phyloP scores from a whole-genome alignment of 2,888 invertebrate species.

The Cyrtodaria siliqua region DNA sequence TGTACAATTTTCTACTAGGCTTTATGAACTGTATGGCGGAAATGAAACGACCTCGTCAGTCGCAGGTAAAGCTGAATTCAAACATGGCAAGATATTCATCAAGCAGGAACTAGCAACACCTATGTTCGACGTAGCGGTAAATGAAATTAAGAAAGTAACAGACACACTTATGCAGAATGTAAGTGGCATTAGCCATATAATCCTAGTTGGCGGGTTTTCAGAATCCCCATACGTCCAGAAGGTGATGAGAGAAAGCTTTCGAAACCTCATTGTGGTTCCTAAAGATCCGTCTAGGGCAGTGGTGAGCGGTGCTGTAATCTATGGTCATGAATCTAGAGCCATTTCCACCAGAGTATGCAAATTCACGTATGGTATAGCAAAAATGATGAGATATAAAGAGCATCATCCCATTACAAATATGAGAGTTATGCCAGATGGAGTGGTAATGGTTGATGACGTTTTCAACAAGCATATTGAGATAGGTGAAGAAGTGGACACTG shows the following conservation, averaged over 20 bases:
- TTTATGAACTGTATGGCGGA: slow-evolving; percentile 15
- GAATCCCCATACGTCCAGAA: slow-evolving; percentile 28
- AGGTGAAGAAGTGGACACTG: slow-evolving; percentile 18
- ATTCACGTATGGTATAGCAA: slow-evolving; percentile 56
- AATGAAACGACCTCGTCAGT: not conserved
- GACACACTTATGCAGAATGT: slow-evolving; percentile 2
- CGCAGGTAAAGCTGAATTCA: slow-evolving; percentile 19
- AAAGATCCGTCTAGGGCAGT: slow-evolving; percentile 47
- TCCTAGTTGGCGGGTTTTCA: slow-evolving; percentile 46
- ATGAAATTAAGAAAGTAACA: slow-evolving; percentile 6
- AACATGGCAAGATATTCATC: slow-evolving; percentile 38
- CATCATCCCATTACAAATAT: slow-evolving; percentile 34
- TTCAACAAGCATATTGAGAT: slow-evolving; percentile 57
- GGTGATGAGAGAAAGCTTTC: slow-evolving; percentile 19
- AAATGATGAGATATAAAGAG: slow-evolving; percentile 37
- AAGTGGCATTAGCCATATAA: slow-evolving; percentile 19
- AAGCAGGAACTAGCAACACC: slow-evolving; percentile 8
- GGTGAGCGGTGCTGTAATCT: slow-evolving; percentile 54
- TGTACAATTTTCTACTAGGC: slow-evolving; percentile 24
- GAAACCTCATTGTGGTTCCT: slow-evolving; percentile 22
- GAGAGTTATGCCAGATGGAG: not conserved
- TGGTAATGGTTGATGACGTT: slow-evolving; percentile 35
- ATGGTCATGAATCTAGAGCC: slow-evolving; percentile 42
- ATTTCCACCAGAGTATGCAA: slow-evolving; percentile 51
- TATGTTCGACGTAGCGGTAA: slow-evolving; percentile 28